Evolutionary conservation across 2,113 vertebrate species (phyloP), one percentile per base, ranked within the genome.

Genomic region (Myotis yumanensis): DNA sequence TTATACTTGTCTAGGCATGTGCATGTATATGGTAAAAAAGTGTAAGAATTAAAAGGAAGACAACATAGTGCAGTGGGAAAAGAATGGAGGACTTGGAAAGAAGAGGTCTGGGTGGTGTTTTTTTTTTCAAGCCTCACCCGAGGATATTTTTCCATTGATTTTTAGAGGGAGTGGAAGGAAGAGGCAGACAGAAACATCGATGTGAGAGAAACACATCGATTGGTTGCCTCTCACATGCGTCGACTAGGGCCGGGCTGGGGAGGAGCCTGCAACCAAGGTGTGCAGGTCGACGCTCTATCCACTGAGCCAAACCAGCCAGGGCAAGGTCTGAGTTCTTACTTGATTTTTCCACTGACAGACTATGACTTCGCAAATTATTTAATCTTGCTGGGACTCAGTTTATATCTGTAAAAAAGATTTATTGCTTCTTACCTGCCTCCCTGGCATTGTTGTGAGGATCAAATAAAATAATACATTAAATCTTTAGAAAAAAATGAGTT

Each of bases 401-500:
- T 73, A 57, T 86, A 32, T 93, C 54, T 96, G 18, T 84, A 69
- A 82, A 75, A 79, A 81, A 92, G 57, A 68, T 76, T 46, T 46
- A 46, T 46, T 46, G 7, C 72, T 40, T 88, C 16, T 51, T 51
- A 43, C 43, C 43, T 83, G 40, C 77, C 91, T 84, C 52, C 30
- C 14, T 95, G 37, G 59, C 46, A 46, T 46, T 68, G n/a, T 90
- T 95, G 66, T 96, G 46, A 88, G 25, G n/a, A 72, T 90, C 30
- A 95, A 64, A 77, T 96, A 77, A 88, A 95, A 84, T 51, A 93
- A 64, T 79, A 59, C 32, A 51, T 69, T 92, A 86, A 88, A 92
- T 88, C 20, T 82, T 94, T 52, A 81, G 68, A 37, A 93, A 90
- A 93, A 87, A 95, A 48, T 85, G 71, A 94, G 57, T 94, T 96